Conservation (phyloP, 2,888 invertebrate species). For the Acronicta aceris region DNA sequence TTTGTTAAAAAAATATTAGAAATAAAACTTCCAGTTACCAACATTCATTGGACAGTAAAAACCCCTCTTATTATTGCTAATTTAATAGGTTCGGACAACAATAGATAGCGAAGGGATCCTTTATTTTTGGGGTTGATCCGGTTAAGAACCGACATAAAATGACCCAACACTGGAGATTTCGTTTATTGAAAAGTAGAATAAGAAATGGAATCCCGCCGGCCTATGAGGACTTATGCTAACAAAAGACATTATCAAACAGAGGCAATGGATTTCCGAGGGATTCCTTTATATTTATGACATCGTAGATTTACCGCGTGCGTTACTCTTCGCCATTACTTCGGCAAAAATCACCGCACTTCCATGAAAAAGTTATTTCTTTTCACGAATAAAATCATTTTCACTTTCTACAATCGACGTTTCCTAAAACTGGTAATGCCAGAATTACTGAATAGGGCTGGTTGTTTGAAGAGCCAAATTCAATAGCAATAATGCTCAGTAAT, state of each 20-base stretch:
- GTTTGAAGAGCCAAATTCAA: constrained; percentile 47
- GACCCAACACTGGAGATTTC: constrained; percentile 43
- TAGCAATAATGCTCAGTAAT: constrained; percentile 54
- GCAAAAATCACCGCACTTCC: constrained; percentile 44
- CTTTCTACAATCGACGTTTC: constrained; percentile 42
- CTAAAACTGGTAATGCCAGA: constrained; percentile 16
- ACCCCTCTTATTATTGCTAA: constrained; percentile 37
- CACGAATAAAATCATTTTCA: constrained; percentile 36
- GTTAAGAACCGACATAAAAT: constrained; percentile 53
- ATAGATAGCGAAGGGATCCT: constrained; percentile 38
- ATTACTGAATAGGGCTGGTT: constrained; percentile 23
- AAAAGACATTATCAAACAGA: constrained; percentile 70
- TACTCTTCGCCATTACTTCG: constrained; percentile 21
- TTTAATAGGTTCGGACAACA: constrained; percentile 46
- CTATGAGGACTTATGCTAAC: constrained; percentile 67
- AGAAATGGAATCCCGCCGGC: constrained; percentile 67
- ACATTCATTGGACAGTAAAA: constrained; percentile 13
- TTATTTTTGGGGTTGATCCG: constrained; percentile 54
- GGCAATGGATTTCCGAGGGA: constrained; percentile 60
- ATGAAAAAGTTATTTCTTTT: constrained; percentile 24
- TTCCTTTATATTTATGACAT: constrained; percentile 58
- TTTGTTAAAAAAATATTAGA: no score
- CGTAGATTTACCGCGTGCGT: constrained; percentile 38
- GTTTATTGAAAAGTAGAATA: constrained; percentile 68
- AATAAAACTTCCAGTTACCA: constrained; percentile 1